Evolutionary conservation across 2,797 vertebrate genomes (phyloP).

Genomic region (Champsocephalus esox): DNA sequence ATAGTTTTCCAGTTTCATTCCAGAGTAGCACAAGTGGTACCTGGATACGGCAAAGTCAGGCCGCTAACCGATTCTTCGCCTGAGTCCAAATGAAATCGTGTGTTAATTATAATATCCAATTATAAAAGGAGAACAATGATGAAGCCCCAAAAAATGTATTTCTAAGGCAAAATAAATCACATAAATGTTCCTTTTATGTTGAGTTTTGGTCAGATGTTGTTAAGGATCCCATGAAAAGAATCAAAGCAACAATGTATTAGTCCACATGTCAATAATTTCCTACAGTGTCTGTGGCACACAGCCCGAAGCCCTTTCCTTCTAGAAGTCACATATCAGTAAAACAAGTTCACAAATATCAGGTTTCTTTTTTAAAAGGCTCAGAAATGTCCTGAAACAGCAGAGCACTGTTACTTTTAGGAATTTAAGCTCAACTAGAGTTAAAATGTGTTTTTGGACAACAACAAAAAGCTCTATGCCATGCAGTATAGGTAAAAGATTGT

Average conservation of each 20-base stretch:
- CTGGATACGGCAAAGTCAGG: slow-evolving; percentile 5
- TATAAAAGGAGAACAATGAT: slow-evolving; percentile 34
- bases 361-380: background rate
- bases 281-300: background rate
- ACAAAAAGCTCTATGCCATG: background rate
- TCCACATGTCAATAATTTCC: background rate
- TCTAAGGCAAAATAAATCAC: slow-evolving; percentile 20
- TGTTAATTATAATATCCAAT: slow-evolving; percentile 50
- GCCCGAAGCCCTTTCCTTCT: background rate
- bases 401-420: background rate
- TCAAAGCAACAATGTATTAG: background rate
- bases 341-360: background rate
- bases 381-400: background rate
- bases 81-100: slow-evolving; percentile 30
- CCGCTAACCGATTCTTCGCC: slow-evolving; percentile 6
- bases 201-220: background rate
- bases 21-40: slow-evolving; percentile 13
- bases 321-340: background rate
- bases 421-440: background rate
- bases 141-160: slow-evolving; percentile 9
- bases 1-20: slow-evolving; percentile 16
- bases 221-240: background rate
- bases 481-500: background rate
- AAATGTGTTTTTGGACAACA: background rate
- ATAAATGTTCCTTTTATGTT: slow-evolving; percentile 1